phyloP scores from a whole-genome alignment of 2,113 vertebrate species.

The Myxocyprinus asiaticus region DNA sequence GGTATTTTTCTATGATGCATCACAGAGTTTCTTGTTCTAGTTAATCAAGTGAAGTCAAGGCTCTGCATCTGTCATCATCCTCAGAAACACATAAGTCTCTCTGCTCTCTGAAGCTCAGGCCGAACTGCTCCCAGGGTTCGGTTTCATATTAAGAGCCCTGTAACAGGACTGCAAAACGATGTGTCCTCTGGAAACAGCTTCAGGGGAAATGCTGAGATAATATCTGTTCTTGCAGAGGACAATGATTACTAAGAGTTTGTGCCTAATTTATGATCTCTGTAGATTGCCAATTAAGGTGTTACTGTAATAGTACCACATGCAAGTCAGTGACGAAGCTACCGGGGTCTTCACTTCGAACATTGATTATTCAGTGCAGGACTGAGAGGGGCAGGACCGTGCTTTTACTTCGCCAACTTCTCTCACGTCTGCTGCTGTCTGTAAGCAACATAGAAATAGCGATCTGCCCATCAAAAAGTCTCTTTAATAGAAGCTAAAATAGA shows the following conservation, averaged over 20 bases:
- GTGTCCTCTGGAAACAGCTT: conserved; percentile 25
- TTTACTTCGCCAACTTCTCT: too few relatives aligned
- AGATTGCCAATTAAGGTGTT: neutral
- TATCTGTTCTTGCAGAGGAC: neutral
- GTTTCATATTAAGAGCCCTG: conserved; percentile 50
- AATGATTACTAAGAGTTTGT: neutral
- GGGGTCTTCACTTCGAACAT: too few relatives aligned
- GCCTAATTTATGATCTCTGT: neutral
- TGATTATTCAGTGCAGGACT: too few relatives aligned
- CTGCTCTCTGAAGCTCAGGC: conserved; percentile 44
- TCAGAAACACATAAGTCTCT: conserved; percentile 43
- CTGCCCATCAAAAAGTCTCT: too few relatives aligned
- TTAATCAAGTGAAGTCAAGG: conserved; percentile 49
- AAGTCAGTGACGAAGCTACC: neutral
- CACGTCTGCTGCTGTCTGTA: too few relatives aligned
- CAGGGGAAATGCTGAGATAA: neutral
- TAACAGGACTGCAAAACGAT: conserved; percentile 22
- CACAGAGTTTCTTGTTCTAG: conserved; percentile 44
- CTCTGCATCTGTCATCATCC: conserved; percentile 42
- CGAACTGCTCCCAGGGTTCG: conserved; percentile 44
- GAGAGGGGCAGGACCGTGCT: too few relatives aligned
- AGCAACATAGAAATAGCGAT: too few relatives aligned
- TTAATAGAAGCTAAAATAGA: too few relatives aligned
- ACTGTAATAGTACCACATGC: neutral
- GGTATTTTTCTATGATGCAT: conserved; percentile 42